Evolutionary conservation across 2,888 invertebrate genomes (phyloP), one percentile per base, ranked within the genome.

Genomic region (Athripsodes cinereus): DNA sequence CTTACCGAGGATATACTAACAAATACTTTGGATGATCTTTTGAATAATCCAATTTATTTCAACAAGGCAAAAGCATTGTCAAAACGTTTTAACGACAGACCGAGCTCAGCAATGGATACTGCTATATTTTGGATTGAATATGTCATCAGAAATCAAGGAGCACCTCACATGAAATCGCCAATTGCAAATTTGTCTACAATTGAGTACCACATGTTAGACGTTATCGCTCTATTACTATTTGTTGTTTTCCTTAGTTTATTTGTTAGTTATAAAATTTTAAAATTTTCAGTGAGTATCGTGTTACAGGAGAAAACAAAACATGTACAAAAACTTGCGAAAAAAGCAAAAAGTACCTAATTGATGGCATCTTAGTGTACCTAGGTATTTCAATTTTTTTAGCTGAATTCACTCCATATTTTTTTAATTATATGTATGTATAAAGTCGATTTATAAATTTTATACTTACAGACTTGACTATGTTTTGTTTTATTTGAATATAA

Each of bases 131-230:
- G 67, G 66, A 66, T 64, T n/a, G 66, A 67, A 57, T 67, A 66
- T 50, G 64, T 65, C 2, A 63, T 66, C n/a, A 60, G 66, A 46
- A 64, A 67, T 22, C 65, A 66, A 61, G 66, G 66, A 46, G 66
- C 66, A 11, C 47, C 52, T 19, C 65, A 65, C 50, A 63, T 67
- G 59, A 66, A 61, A 53, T 62, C 62, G 6, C 66, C 67, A 1
- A 71, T 72, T 1, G 65, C 73, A 5, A 68, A 73, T 55, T 66
- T 79, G 59, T 68, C 69, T 2, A 72, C 74, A 63, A 71, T 74
- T 66, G 72, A 75, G 64, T 71, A 72, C 60, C 60, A 72, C 20
- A 65, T 78, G 34, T 59, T 79, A 2, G 85, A 84, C 67, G 21
- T 51, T 50, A 5, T 3, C 10, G 6, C 22, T 21, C 73, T 85